These are phyloP conservation scores for Amphiprion clarkii DNA, from an alignment of 2,797 vertebrate genomes.

Conservation along the genomic window DNA sequence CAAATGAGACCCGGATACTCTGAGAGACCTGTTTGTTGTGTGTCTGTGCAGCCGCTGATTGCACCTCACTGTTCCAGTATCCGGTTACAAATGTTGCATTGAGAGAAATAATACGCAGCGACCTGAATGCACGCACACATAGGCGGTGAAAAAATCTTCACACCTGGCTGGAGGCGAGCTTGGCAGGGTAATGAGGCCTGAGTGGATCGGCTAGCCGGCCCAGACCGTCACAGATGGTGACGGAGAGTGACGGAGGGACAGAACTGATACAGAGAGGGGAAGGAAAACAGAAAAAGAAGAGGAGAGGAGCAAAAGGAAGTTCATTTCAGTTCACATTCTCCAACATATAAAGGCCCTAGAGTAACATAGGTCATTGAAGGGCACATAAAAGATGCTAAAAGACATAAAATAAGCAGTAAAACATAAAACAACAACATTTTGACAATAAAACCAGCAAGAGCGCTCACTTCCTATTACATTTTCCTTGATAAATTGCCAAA, in stretches of 20 bases:
- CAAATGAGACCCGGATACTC: slow-evolving; percentile 23
- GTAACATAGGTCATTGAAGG: too few relatives aligned
- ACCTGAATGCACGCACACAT: slow-evolving; percentile 13
- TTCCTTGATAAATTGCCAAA: background rate
- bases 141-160: slow-evolving; percentile 16
- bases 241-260: slow-evolving; percentile 39
- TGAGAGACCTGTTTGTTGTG: slow-evolving; percentile 25
- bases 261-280: slow-evolving; percentile 31
- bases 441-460: background rate
- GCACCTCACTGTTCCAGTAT: slow-evolving; percentile 20
- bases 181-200: slow-evolving; percentile 57
- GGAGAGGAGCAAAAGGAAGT: background rate
- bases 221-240: slow-evolving; percentile 55
- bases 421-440: background rate
- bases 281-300: background rate
- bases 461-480: background rate
- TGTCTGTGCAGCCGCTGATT: slow-evolving; percentile 33
- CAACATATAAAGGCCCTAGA: background rate
- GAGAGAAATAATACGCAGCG: slow-evolving; percentile 23
- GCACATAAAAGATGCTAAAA: too few relatives aligned
- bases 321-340: background rate
- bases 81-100: slow-evolving; percentile 15
- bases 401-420: too few relatives aligned
- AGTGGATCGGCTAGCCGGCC: slow-evolving; percentile 28
- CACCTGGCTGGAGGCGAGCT: slow-evolving; percentile 45